Evolutionary conservation across 2,113 vertebrate genomes (phyloP).

Genomic region (Sarotherodon lohbergeri): DNA sequence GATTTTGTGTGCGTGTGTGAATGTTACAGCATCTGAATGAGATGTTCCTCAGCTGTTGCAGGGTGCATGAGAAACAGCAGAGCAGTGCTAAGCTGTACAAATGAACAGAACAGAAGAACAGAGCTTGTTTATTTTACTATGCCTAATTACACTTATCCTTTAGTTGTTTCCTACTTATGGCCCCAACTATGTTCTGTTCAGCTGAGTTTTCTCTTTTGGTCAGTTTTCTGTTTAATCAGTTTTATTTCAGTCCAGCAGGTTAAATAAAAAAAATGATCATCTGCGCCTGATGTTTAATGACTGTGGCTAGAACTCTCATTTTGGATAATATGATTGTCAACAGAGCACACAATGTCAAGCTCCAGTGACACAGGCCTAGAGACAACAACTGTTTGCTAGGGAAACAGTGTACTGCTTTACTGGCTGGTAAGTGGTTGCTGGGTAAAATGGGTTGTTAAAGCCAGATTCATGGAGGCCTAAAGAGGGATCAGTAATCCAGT

Average conservation of each 20-base stretch:
- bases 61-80: not conserved
- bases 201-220: not conserved
- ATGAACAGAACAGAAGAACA: not conserved
- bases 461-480: not conserved
- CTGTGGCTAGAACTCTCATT: not conserved
- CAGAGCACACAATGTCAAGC: not conserved
- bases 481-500: not conserved
- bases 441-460: not conserved
- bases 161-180: not conserved
- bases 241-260: not conserved
- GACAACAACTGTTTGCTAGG: not conserved
- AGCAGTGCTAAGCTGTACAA: not conserved
- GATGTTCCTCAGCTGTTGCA: slow-evolving; percentile 56
- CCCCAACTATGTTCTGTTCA: not conserved
- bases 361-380: not conserved
- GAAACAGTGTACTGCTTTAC: not conserved
- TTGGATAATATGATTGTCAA: not conserved
- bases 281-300: not conserved
- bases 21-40: not conserved
- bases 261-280: too few species aligned
- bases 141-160: not conserved
- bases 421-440: not conserved
- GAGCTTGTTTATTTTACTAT: not conserved
- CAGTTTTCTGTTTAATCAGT: not conserved
- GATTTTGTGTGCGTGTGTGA: not conserved